Percentiles rank a stretch among this genome's conserved stretches.
Evolutionary conservation across 2,888 invertebrate species (phyloP).

Genomic region (Bimastos eiseni): DNA sequence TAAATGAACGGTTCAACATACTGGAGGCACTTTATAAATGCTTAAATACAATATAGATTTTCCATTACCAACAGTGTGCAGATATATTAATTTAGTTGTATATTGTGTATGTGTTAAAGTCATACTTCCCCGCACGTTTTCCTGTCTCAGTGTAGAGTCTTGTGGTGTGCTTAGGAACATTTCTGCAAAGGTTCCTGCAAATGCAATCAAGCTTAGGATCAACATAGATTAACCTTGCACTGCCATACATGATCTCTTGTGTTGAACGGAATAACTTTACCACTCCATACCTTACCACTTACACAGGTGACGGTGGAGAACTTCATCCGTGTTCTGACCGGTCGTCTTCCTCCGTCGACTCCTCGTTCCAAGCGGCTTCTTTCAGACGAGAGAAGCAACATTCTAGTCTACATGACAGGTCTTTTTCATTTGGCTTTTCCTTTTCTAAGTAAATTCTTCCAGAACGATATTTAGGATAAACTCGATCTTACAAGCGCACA

Average conservation of each 20-base stretch:
- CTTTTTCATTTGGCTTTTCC: background rate
- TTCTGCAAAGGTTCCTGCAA: background rate
- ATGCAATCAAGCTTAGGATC: background rate
- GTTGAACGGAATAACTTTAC: background rate
- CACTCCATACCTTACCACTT: background rate
- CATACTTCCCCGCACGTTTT: background rate
- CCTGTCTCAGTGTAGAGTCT: background rate
- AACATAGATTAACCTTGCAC: background rate
- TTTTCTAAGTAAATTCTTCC: background rate
- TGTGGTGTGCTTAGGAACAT: background rate
- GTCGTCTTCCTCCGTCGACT: conserved; percentile 86
- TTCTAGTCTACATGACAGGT: conserved; percentile 90
- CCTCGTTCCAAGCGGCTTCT: conserved; percentile 91
- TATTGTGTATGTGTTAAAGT: background rate
- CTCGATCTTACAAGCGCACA: too few species aligned
- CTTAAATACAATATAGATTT: too few species aligned
- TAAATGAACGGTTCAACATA: too few species aligned
- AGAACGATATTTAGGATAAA: background rate
- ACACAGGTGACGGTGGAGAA: conserved; percentile 92
- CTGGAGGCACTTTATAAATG: too few species aligned
- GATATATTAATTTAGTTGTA: background rate
- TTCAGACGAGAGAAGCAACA: conserved; percentile 87
- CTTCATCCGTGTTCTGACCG: conserved; percentile 92
- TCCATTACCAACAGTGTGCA: background rate
- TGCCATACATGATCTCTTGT: too few species aligned